Conservation (phyloP, 2,797 vertebrate species). For the Microctenopoma stevenorrisi region DNA sequence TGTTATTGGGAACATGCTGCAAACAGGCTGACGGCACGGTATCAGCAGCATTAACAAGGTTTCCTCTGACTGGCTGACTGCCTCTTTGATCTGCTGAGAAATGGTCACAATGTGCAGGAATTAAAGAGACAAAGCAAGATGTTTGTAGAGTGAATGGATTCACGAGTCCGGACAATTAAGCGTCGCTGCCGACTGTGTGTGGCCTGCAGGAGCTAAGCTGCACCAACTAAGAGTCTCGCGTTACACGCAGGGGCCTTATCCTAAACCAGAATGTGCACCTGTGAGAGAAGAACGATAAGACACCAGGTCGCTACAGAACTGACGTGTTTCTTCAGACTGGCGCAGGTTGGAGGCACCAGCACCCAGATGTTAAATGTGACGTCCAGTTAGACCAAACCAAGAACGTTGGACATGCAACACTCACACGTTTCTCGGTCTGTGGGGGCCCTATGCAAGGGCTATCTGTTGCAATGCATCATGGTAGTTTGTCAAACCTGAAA, state of each 20-base stretch:
- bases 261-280: not conserved
- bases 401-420: too few relatives aligned
- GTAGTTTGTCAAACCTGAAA: too few relatives aligned
- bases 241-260: not conserved
- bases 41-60: conserved; percentile 73
- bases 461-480: too few relatives aligned
- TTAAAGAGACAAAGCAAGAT: conserved; percentile 17
- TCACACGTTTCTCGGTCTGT: too few relatives aligned
- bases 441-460: too few relatives aligned
- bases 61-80: conserved; percentile 58
- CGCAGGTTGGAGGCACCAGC: too few relatives aligned
- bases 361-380: too few relatives aligned
- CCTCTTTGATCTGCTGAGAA: conserved; percentile 74
- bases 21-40: conserved; percentile 75
- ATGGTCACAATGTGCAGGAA: conserved; percentile 33
- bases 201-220: too few relatives aligned
- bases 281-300: not conserved
- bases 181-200: not conserved
- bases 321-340: too few relatives aligned
- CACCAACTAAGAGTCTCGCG: not conserved
- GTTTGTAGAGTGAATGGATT: not conserved
- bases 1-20: conserved; percentile 81
- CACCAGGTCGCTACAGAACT: not conserved
- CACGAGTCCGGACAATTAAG: not conserved
- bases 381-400: too few relatives aligned